Percentiles rank a stretch among this genome's conserved stretches.
phyloP scores from a whole-genome alignment of 1,140 invertebrate species.

The Meloidogyne hapla region DNA sequence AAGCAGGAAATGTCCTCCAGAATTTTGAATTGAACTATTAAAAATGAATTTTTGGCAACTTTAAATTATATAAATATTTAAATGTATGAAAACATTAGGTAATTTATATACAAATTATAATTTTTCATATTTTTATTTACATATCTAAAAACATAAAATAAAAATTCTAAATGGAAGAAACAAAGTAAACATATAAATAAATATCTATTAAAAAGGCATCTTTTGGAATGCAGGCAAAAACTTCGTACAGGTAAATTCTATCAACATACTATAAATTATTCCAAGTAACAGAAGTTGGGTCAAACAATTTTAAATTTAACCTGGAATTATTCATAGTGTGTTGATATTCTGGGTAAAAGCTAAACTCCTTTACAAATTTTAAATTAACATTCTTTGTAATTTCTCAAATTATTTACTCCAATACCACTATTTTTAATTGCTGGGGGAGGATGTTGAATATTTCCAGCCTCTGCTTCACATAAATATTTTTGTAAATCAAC shows the following conservation, averaged over 20 bases:
- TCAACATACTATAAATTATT: too few relatives aligned
- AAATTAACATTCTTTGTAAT: background rate
- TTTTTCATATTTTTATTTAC: too few relatives aligned
- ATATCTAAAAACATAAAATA: background rate
- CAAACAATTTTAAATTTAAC: background rate
- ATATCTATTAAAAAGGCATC: too few relatives aligned
- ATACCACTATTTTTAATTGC: background rate
- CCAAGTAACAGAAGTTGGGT: background rate
- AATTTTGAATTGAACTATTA: background rate
- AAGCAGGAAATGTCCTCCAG: background rate
- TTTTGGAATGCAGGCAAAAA: too few relatives aligned
- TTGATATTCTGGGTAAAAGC: background rate
- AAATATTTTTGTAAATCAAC: slow-evolving; percentile 50
- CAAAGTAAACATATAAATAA: too few relatives aligned
- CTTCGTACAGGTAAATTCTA: too few relatives aligned
- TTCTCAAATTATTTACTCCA: background rate
- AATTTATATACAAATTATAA: too few relatives aligned
- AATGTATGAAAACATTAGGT: too few relatives aligned
- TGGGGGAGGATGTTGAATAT: background rate
- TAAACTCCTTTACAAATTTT: background rate
- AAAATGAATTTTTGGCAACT: too few relatives aligned
- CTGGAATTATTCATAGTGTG: background rate
- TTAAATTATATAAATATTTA: too few relatives aligned
- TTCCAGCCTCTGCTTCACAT: slow-evolving; percentile 37
- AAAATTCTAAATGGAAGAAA: background rate